Conservation (phyloP, 2,888 invertebrate species). For the Drosophila macrospina region DNA sequence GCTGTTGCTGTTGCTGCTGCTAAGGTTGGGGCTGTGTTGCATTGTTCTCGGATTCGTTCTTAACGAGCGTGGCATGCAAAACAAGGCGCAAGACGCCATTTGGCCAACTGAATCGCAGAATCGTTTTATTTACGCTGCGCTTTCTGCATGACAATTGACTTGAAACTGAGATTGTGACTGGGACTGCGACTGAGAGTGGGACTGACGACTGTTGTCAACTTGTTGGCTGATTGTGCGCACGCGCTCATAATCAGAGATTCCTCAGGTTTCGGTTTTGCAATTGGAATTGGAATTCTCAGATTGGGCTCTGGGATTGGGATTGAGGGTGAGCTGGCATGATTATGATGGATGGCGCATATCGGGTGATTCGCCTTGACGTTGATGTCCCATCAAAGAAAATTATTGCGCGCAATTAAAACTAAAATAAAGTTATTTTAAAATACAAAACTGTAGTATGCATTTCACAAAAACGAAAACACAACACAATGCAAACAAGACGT, state of each 20-base stretch:
- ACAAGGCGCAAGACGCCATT: slow-evolving; percentile 79
- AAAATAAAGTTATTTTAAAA: slow-evolving; percentile 68
- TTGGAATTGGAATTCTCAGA: slow-evolving; percentile 11
- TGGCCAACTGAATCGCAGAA: slow-evolving; percentile 71
- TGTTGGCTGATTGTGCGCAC: slow-evolving; percentile 74
- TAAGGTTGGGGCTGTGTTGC: slow-evolving; percentile 40
- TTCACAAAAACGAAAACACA: slow-evolving; percentile 29
- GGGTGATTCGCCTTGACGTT: slow-evolving; percentile 78
- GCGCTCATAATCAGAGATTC: slow-evolving; percentile 74
- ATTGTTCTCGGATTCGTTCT: slow-evolving; percentile 70
- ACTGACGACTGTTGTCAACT: slow-evolving; percentile 23
- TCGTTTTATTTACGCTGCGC: slow-evolving; percentile 76
- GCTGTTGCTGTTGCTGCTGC: slow-evolving; percentile 25
- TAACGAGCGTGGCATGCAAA: slow-evolving; percentile 77
- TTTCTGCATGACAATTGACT: slow-evolving; percentile 71
- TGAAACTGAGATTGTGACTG: slow-evolving; percentile 9
- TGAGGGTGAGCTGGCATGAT: slow-evolving; percentile 54
- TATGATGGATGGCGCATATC: slow-evolving; percentile 77
- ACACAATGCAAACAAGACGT: slow-evolving; percentile 11
- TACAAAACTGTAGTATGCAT: slow-evolving; percentile 57
- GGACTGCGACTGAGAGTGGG: slow-evolving; percentile 17
- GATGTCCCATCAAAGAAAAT: slow-evolving; percentile 80
- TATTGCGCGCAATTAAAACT: slow-evolving; percentile 80
- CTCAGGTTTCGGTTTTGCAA: slow-evolving; percentile 40
- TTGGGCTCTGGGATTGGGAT: slow-evolving; percentile 20